Evolutionary conservation across 1,140 invertebrate genomes (phyloP).

Genomic region (Choristoneura fumiferana): DNA sequence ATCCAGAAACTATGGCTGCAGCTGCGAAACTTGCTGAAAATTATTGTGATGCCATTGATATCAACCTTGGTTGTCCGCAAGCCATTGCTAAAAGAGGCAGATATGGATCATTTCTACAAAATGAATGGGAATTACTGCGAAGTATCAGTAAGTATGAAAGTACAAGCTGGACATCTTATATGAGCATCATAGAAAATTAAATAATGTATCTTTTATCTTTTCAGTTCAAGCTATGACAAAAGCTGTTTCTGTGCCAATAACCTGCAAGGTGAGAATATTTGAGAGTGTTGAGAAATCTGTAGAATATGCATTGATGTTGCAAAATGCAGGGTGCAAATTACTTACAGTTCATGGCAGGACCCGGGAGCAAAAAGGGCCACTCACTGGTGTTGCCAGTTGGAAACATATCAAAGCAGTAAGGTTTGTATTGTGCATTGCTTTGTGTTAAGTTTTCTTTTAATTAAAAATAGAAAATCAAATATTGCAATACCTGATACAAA

Average conservation of each 20-base stretch:
- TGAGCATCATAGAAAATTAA: conserved; percentile 13
- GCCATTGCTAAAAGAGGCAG: conserved; percentile 94
- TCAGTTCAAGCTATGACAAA: conserved; percentile 84
- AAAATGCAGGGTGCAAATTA: conserved; percentile 94
- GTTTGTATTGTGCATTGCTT: conserved; percentile 71
- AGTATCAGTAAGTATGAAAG: conserved; percentile 85
- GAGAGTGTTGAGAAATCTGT: conserved; percentile 92
- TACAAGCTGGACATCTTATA: no score
- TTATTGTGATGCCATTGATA: conserved; percentile 96
- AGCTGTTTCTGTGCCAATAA: conserved; percentile 90
- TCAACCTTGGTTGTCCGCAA: conserved; percentile 99
- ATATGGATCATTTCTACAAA: conserved; percentile 95
- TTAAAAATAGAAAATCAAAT: no score
- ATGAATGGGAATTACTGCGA: conserved; percentile 93
- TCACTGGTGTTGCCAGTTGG: conserved; percentile 98
- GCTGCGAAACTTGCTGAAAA: conserved; percentile 92
- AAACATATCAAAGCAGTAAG: conserved; percentile 94
- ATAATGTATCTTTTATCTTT: conserved; percentile 42
- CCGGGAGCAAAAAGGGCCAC: conserved; percentile 95
- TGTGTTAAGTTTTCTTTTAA: no score
- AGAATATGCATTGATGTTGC: conserved; percentile 95
- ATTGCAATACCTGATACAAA: no score
- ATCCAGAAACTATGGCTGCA: conserved; percentile 91
- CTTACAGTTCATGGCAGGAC: conserved; percentile 98
- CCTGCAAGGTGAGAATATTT: conserved; percentile 97